Percentiles rank a stretch among this genome's conserved stretches.
These are phyloP conservation scores for Callocephalon fimbriatum DNA, from an alignment of 2,113 vertebrate genomes.

Conservation along the genomic window DNA sequence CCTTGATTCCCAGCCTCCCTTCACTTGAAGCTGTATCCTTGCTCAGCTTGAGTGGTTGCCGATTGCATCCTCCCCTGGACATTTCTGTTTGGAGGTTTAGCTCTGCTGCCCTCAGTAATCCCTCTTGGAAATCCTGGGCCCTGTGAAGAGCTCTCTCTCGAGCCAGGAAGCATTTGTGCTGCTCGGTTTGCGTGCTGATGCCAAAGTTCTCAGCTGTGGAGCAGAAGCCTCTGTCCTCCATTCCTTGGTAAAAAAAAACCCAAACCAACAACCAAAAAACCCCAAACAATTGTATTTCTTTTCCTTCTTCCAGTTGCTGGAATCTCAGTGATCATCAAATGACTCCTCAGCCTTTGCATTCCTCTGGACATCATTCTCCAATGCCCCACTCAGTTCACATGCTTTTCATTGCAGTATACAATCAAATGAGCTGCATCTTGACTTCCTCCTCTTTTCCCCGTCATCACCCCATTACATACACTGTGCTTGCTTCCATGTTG, in stretches of 20 bases:
- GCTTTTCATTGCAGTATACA: neutral
- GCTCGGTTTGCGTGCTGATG: neutral
- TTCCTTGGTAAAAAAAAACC: neutral
- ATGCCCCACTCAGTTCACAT: neutral
- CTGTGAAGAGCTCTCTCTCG: fast-evolving
- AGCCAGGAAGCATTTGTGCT: neutral
- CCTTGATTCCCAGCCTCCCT: neutral
- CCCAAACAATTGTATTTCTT: neutral
- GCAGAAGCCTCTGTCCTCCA: neutral
- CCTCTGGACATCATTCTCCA: neutral
- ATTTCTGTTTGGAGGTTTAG: neutral
- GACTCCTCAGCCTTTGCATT: neutral
- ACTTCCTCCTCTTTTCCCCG: neutral
- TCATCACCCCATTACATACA: neutral
- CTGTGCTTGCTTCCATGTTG: neutral
- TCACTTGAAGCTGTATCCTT: neutral
- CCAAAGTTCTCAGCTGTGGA: neutral
- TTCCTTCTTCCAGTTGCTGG: neutral
- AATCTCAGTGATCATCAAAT: neutral
- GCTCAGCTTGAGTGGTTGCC: neutral
- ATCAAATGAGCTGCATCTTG: neutral
- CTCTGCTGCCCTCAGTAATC: neutral
- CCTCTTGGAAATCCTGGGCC: neutral
- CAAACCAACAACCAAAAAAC: neutral
- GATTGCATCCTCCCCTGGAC: neutral